Conservation (phyloP, 2,797 vertebrate genomes). For the Phalloptychus januarius region DNA sequence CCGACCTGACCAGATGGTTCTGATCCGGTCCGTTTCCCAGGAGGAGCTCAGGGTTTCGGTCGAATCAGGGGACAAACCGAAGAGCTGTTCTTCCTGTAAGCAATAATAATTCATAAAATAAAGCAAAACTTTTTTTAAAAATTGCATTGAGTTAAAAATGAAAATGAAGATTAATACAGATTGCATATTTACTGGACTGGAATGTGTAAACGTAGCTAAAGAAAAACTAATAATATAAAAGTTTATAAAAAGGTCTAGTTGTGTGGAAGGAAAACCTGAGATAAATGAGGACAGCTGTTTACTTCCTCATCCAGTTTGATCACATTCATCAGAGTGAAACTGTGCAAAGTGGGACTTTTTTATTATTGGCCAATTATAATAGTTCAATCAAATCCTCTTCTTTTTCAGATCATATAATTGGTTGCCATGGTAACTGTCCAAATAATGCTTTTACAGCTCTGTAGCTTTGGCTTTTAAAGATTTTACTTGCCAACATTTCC, state of each 20-base stretch:
- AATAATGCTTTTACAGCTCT: not conserved
- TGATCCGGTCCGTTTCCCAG: not conserved
- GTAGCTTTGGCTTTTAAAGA: not conserved
- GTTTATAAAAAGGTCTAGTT: not conserved
- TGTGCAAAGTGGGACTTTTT: not conserved
- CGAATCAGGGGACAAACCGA: not conserved
- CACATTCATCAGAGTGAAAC: not conserved
- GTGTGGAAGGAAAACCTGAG: not conserved
- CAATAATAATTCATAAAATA: not conserved
- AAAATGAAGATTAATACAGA: not conserved
- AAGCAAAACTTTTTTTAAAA: no score
- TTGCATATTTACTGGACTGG: not conserved
- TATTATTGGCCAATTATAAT: not conserved
- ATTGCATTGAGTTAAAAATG: not conserved
- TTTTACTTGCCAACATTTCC: not conserved
- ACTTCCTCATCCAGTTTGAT: not conserved
- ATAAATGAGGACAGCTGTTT: not conserved
- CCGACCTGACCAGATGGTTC: not conserved
- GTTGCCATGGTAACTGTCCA: not conserved
- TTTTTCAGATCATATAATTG: not conserved
- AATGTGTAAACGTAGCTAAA: not conserved
- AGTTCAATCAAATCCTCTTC: not conserved
- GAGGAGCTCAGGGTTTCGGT: not conserved
- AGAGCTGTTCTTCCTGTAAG: no score
- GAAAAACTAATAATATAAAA: not conserved